Evolutionary conservation across 2,888 invertebrate species (phyloP), one percentile per base, ranked within the genome.

Genomic region (Odontothrips loti): DNA sequence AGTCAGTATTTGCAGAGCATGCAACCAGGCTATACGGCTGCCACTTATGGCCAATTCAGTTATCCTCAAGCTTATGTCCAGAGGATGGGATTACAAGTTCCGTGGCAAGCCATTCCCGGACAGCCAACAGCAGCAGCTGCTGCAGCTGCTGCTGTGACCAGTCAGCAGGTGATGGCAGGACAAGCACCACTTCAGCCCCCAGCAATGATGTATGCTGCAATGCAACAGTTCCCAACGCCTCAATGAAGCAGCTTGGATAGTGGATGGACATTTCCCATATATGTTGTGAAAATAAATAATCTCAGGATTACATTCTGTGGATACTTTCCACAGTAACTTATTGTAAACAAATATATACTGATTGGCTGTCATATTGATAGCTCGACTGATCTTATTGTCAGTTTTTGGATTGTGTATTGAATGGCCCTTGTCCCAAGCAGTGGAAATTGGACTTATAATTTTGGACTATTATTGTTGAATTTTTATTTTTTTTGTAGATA

Each of bases 151-250:
- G 68, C 68, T 23, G 68, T 75, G 1, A 75, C 68, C n/a, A 75
- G 23, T 75, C 68, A 75, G 27, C 68, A 75, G 23, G 68, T 75
- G 2, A 75, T 75, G 68, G 27, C 68, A 10, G 86, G 48, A 85
- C 87, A 78, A 86, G 87, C 29, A 85, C 87, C 80, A 86, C 87
- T 79, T 86, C 87, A 9, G 80, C 88, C 86, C 88, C 87, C 89
- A 87, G 89, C 88, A 81, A 88, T 88, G 87, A 87, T 88, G 85
- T 86, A 87, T 83, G 89, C 93, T 83, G 89, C 93, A 87, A 93
- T 95, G 90, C 93, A 93, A 87, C 93, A 95, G 90, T 95, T 95
- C 89, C 95, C 93, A 86, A 92, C 94, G 88, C 95, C 68, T 27
- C 68, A 95, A 93, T 95, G 94, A 92, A 81, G 80, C 27, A 10